Conservation (phyloP, 2,113 vertebrate genomes). For the Heterotis niloticus region DNA sequence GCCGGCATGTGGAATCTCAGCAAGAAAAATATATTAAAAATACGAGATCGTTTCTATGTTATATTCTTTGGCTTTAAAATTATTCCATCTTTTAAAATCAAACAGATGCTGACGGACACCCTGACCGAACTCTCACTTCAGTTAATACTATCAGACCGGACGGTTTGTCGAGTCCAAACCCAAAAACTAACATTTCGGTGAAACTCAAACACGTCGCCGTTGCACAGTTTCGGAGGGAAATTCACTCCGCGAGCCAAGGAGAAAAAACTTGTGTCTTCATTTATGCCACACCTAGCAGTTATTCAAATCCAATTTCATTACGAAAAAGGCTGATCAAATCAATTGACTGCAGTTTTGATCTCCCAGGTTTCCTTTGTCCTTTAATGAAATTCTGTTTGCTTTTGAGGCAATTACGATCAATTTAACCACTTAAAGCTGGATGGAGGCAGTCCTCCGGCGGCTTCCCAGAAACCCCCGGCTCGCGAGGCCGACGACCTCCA, state of each 20-base stretch:
- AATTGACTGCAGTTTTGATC: conserved; percentile 21
- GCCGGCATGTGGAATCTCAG: too few species aligned
- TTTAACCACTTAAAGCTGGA: conserved; percentile 48
- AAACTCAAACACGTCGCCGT: too few species aligned
- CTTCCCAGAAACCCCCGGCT: conserved; percentile 35
- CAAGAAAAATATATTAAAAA: not conserved
- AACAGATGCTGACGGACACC: not conserved
- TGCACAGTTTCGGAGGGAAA: not conserved
- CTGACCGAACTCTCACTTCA: not conserved
- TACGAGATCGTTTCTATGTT: not conserved
- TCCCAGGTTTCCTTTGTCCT: conserved; percentile 48
- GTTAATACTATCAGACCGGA: too few species aligned
- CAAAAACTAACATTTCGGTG: not conserved
- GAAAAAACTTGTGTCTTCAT: conserved; percentile 21
- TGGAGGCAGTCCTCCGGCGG: conserved; percentile 45
- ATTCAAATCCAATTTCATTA: conserved; percentile 36
- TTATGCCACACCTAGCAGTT: conserved; percentile 41
- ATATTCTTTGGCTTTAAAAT: not conserved
- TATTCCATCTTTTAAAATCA: not conserved
- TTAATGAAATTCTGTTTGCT: conserved; percentile 52
- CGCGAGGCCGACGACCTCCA: conserved; percentile 60
- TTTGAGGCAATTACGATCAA: conserved; percentile 50
- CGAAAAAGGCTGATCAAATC: conserved; percentile 27
- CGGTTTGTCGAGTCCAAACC: not conserved
- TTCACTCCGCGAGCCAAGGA: not conserved